phyloP scores from a whole-genome alignment of 1,140 invertebrate species.

The Mesaphorura yosii region DNA sequence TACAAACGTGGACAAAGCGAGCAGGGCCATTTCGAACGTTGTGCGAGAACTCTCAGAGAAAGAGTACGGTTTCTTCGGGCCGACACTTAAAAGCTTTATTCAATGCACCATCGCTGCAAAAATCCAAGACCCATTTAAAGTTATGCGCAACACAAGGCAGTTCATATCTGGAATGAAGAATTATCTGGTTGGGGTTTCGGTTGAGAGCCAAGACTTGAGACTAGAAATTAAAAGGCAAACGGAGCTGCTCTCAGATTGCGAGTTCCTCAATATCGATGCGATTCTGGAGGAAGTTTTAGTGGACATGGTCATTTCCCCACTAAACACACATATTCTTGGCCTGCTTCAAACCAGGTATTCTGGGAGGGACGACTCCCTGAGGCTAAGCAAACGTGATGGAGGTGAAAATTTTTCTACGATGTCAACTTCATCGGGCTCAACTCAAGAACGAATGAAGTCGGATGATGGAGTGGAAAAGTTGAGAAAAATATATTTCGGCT shows the following conservation, averaged over 20 bases:
- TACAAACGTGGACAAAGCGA: constrained; percentile 28
- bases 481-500: constrained; percentile 19
- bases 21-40: constrained; percentile 15
- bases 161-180: constrained; percentile 31
- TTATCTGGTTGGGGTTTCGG: constrained; percentile 24
- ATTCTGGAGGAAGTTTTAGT: constrained; percentile 26
- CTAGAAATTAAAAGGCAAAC: constrained; percentile 29
- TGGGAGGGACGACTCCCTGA: constrained; percentile 16
- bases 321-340: constrained; percentile 23
- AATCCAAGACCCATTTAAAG: constrained; percentile 26
- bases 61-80: constrained; percentile 28
- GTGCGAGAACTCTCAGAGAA: constrained; percentile 25
- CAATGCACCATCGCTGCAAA: constrained; percentile 29
- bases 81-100: constrained; percentile 30
- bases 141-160: constrained; percentile 29
- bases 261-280: constrained; percentile 30
- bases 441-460: too few relatives aligned
- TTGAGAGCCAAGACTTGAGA: constrained; percentile 23
- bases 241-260: constrained; percentile 24
- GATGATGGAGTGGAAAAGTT: constrained; percentile 17
- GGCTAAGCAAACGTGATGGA: neutral
- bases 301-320: constrained; percentile 27
- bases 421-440: neutral
- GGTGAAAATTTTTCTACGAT: neutral
- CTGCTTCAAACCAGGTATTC: constrained; percentile 17